Percentiles rank a stretch among this genome's conserved stretches.
phyloP scores from a whole-genome alignment of 2,888 invertebrate genomes.

The Agonopterix arenella region DNA sequence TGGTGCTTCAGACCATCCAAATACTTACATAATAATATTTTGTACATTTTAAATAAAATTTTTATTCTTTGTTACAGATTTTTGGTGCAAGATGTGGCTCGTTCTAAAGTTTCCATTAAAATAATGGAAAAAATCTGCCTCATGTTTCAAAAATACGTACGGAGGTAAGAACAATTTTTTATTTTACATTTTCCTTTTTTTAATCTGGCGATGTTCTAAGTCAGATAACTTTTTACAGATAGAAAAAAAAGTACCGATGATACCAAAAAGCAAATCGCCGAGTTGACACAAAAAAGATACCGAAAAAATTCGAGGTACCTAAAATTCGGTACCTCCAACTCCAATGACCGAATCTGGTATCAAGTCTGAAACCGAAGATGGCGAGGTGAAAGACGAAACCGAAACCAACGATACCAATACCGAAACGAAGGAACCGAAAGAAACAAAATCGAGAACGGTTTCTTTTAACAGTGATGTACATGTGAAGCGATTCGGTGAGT shows the following conservation, averaged over 20 bases:
- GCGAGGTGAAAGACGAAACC: slow-evolving; percentile 49
- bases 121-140: slow-evolving; percentile 7
- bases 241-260: slow-evolving; percentile 37
- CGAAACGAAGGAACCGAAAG: slow-evolving; percentile 61
- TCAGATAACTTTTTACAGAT: slow-evolving; percentile 49
- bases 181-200: neutral
- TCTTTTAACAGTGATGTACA: slow-evolving; percentile 95
- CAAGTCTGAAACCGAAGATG: slow-evolving; percentile 60
- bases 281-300: slow-evolving; percentile 27
- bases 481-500: slow-evolving; percentile 92
- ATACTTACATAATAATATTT: too few species aligned
- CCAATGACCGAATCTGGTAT: slow-evolving; percentile 64
- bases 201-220: neutral
- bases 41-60: neutral
- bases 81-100: slow-evolving; percentile 20
- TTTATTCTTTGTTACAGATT: slow-evolving; percentile 19
- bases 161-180: slow-evolving; percentile 20
- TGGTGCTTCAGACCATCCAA: too few species aligned
- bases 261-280: too few species aligned
- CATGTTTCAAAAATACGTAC: slow-evolving; percentile 24
- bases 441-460: slow-evolving; percentile 80
- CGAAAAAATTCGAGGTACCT: slow-evolving; percentile 51
- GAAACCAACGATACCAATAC: slow-evolving; percentile 31
- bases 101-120: slow-evolving; percentile 11
- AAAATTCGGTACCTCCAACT: slow-evolving; percentile 50